phyloP scores from a whole-genome alignment of 1,140 invertebrate species.

The Sycophila sp. region DNA sequence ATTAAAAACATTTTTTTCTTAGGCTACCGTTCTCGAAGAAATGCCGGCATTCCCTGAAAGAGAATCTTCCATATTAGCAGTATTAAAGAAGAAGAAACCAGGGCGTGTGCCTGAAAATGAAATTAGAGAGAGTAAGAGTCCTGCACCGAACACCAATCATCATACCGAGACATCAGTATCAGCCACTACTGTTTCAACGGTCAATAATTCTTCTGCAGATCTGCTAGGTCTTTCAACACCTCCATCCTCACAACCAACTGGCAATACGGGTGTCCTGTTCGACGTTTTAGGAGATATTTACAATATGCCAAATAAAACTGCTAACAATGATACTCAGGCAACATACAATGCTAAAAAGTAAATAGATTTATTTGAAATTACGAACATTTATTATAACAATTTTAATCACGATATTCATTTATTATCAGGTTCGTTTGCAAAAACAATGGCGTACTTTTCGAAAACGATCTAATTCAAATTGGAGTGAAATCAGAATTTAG shows the following conservation, averaged over 20 bases:
- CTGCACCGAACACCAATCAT: slow-evolving; percentile 74
- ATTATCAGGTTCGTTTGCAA: slow-evolving; percentile 89
- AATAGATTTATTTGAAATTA: slow-evolving; percentile 36
- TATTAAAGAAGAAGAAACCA: slow-evolving; percentile 98
- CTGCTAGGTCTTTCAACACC: slow-evolving; percentile 87
- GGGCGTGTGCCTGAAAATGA: slow-evolving; percentile 88
- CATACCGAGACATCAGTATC: slow-evolving; percentile 65
- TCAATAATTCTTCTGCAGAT: slow-evolving; percentile 78
- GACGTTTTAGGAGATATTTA: slow-evolving; percentile 93
- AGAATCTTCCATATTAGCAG: slow-evolving; percentile 96
- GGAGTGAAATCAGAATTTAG: slow-evolving; percentile 97
- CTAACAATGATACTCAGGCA: slow-evolving; percentile 71
- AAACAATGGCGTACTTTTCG: slow-evolving; percentile 97
- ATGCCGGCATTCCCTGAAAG: slow-evolving; percentile 99
- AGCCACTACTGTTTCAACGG: slow-evolving; percentile 32
- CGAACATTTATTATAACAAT: background rate
- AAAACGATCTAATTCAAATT: slow-evolving; percentile 98
- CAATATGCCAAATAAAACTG: slow-evolving; percentile 72
- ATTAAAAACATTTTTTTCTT: slow-evolving; percentile 27
- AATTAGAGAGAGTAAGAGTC: slow-evolving; percentile 82
- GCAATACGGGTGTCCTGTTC: slow-evolving; percentile 81
- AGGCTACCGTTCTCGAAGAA: slow-evolving; percentile 98
- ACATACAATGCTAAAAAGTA: slow-evolving; percentile 88
- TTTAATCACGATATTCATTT: background rate
- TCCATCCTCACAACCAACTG: slow-evolving; percentile 74